Evolutionary conservation across 2,888 invertebrate genomes (phyloP), one percentile per base, ranked within the genome.

Genomic region (Tachystola acroxantha): DNA sequence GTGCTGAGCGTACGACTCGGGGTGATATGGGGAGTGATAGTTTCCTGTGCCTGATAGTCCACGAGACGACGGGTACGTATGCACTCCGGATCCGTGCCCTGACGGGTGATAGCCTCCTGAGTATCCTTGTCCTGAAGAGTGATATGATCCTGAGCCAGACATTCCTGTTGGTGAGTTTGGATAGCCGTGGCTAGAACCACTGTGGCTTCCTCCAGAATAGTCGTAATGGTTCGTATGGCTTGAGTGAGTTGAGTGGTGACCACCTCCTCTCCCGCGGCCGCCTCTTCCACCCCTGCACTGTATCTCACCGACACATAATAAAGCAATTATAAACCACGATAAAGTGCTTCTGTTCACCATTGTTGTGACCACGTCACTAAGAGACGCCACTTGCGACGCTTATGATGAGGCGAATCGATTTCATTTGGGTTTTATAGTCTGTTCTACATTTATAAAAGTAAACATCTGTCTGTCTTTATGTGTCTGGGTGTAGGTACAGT

Each of bases 281-380:
- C 13, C 34, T 32, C 64, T 40, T 37, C 62, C 43, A 19, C 63
- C 47, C 27, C 52, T 37, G 49, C 72, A 63, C 50, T 71, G 61
- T 36, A 60, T 55, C 32, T 60, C 52, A 46, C 60, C 57, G 22
- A 63, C 50, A 33, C 59, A 52, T 24, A 66, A 38, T 56, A 62
- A 61, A 40, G 61, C 50, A 41, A n/a, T n/a, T n/a, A 77, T 57
- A 10, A 80, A 61, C 53, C 72, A 69, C 62, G 77, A 67, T 64
- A 79, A 52, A 49, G 67, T 34, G 48, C 42, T 53, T 53, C 63
- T 76, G 63, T 59, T 73, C 58, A 64, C 73, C 81, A 80, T 80
- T 42, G n/a, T n/a, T n/a, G 50, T 64, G 37, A 31, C 46, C 6
- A n/a, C 10, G 4, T n/a, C n/a, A n/a, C 1, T 25, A 10, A 1